Percentiles rank a stretch among this genome's conserved stretches.
These are phyloP conservation scores for Alviniconcha marisindica DNA, from an alignment of 1,140 invertebrate species.

Conservation along the genomic window DNA sequence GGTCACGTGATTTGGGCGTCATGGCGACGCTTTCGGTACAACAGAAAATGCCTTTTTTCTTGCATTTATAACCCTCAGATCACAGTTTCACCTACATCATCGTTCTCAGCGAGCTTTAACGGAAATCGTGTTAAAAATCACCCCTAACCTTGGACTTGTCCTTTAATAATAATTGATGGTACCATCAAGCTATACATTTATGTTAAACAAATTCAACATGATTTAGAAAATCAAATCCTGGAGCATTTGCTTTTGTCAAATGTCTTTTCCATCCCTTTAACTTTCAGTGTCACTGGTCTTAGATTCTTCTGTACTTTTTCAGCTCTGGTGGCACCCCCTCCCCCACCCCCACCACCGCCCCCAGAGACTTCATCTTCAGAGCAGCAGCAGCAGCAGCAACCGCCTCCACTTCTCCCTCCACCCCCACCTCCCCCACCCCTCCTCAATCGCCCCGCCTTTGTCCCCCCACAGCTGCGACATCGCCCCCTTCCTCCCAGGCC, in stretches of 20 bases:
- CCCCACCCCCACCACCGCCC: slow-evolving; percentile 41
- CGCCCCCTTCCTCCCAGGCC: slow-evolving; percentile 52
- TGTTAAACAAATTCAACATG: too few species aligned
- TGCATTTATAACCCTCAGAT: too few species aligned
- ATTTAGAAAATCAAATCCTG: background rate
- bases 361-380: background rate
- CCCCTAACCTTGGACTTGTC: too few species aligned
- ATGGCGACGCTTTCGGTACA: too few species aligned
- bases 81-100: too few species aligned
- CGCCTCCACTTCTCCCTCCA: slow-evolving; percentile 48
- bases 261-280: background rate
- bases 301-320: slow-evolving; percentile 37
- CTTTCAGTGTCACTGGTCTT: background rate
- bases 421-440: slow-evolving; percentile 63
- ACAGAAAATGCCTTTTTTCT: too few species aligned
- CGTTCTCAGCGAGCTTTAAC: too few species aligned
- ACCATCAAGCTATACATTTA: too few species aligned
- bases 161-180: too few species aligned
- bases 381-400: background rate
- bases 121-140: too few species aligned
- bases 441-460: slow-evolving; percentile 49
- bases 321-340: slow-evolving; percentile 59
- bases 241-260: background rate
- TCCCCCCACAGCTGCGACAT: slow-evolving; percentile 62
- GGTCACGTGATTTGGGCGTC: too few species aligned